Percentiles rank a stretch among this genome's conserved stretches.
Evolutionary conservation across 1,140 invertebrate species (phyloP).

Genomic region (Agraylea sexmaculata): DNA sequence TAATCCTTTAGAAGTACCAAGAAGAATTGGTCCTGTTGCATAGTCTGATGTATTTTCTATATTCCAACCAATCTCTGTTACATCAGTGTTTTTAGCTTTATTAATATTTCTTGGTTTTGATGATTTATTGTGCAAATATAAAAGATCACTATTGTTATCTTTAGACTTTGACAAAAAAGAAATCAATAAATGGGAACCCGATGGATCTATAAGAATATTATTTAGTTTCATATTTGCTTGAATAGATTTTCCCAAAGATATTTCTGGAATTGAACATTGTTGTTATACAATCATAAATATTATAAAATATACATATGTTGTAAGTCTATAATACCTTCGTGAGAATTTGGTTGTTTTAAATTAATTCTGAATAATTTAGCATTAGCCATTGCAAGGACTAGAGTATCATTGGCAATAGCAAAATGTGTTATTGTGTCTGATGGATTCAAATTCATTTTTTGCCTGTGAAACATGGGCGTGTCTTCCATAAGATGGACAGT

Average conservation of each 20-base stretch:
- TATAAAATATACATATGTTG: conserved; percentile 4
- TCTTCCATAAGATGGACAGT: conserved; percentile 58
- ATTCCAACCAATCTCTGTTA: conserved; percentile 89
- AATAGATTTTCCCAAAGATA: conserved; percentile 46
- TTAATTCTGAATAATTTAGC: conserved; percentile 71
- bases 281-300: conserved; percentile 23
- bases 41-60: conserved; percentile 56
- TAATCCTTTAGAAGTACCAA: conserved; percentile 84
- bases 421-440: conserved; percentile 65
- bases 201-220: conserved; percentile 75
- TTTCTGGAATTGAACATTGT: conserved; percentile 37
- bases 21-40: conserved; percentile 65
- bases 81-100: conserved; percentile 69
- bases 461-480: conserved; percentile 64
- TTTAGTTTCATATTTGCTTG: conserved; percentile 49
- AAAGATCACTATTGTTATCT: conserved; percentile 57
- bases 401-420: conserved; percentile 66
- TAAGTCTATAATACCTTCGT: conserved; percentile 63
- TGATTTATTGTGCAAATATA: conserved; percentile 58
- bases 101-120: conserved; percentile 38
- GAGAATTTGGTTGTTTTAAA: conserved; percentile 61
- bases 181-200: conserved; percentile 74
- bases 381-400: conserved; percentile 76
- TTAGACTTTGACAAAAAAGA: conserved; percentile 51
- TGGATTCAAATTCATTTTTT: conserved; percentile 67